Conservation (phyloP, 2,888 invertebrate genomes). For the Andrena flavipes region DNA sequence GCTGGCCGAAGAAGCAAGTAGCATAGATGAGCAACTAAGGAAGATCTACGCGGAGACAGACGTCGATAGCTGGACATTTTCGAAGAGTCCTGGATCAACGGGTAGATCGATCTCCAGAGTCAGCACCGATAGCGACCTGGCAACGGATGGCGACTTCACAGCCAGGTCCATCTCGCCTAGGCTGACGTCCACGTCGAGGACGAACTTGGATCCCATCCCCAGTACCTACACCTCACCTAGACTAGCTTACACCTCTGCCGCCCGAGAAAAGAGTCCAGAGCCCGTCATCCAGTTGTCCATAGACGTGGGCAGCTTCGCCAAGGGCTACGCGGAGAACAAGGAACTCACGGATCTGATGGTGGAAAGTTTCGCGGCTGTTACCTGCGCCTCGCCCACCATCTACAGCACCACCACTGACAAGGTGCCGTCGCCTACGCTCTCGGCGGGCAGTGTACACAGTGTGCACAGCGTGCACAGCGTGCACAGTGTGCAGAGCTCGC, state of each 20-base stretch:
- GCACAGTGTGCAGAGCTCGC: conserved; percentile 77
- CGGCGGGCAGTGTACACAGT: conserved; percentile 86
- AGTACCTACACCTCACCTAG: conserved; percentile 82
- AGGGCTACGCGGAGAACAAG: conserved; percentile 86
- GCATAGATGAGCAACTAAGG: conserved; percentile 89
- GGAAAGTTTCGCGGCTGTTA: conserved; percentile 85
- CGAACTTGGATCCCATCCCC: conserved; percentile 80
- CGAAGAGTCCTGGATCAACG: conserved; percentile 87
- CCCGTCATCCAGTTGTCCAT: conserved; percentile 85
- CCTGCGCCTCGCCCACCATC: conserved; percentile 86
- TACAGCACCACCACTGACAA: conserved; percentile 86
- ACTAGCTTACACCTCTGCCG: conserved; percentile 89
- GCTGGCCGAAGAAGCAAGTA: conserved; percentile 88
- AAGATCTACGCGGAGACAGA: conserved; percentile 89
- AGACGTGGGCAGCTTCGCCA: conserved; percentile 87
- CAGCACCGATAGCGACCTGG: conserved; percentile 87
- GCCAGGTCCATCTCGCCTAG: conserved; percentile 82
- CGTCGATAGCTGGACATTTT: conserved; percentile 89
- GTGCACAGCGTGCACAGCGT: conserved; percentile 79
- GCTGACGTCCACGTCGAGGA: conserved; percentile 80
- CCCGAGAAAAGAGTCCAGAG: conserved; percentile 85
- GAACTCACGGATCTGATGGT: conserved; percentile 85
- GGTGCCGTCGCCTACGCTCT: conserved; percentile 88
- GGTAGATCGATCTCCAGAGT: conserved; percentile 82
- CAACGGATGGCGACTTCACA: conserved; percentile 88